Conservation (phyloP, 2,888 invertebrate genomes). For the Temnothorax unifasciatus region DNA sequence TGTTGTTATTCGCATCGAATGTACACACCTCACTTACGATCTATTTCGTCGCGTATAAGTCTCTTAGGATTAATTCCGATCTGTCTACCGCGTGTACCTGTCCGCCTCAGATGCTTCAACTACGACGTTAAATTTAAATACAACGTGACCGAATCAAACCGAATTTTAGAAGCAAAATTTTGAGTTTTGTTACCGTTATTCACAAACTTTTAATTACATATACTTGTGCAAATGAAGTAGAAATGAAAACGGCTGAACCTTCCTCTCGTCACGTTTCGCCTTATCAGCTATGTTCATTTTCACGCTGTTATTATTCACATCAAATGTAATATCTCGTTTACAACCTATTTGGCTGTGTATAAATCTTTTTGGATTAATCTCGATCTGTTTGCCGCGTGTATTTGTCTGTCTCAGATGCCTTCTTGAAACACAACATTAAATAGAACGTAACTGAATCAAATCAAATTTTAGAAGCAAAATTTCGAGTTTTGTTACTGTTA, state of each 20-base stretch:
- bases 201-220: too few species aligned
- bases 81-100: not conserved
- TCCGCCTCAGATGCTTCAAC: too few species aligned
- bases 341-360: not conserved
- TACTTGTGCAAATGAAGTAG: conserved; percentile 73
- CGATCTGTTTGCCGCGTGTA: not conserved
- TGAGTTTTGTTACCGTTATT: too few species aligned
- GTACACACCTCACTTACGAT: conserved; percentile 23
- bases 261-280: conserved; percentile 25
- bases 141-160: too few species aligned
- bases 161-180: too few species aligned
- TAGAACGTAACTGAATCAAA: not conserved
- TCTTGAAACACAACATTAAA: conserved; percentile 11
- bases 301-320: conserved; percentile 57
- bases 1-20: conserved; percentile 58
- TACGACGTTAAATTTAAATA: too few species aligned
- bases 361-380: conserved; percentile 53
- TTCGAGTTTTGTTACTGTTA: not conserved
- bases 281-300: conserved; percentile 45
- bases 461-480: not conserved
- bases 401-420: not conserved
- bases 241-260: conserved; percentile 47
- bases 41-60: conserved; percentile 4
- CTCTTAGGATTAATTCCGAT: conserved; percentile 54
- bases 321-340: conserved; percentile 38